Base-by-base conservation (phyloP, 2,888 invertebrate species). In the Spilarctia lutea region DNA sequence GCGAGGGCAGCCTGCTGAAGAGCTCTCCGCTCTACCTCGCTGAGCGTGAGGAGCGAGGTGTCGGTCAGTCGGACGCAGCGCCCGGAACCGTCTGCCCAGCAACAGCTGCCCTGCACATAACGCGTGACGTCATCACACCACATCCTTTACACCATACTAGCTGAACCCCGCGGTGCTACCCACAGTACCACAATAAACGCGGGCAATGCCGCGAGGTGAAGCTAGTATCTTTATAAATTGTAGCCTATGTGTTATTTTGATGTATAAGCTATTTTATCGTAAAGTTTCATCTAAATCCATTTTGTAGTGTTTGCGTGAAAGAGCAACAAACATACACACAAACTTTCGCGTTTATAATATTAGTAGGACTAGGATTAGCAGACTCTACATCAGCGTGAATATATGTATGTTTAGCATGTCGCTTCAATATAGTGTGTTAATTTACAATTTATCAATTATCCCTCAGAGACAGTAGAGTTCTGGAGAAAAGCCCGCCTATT, bases 1-100 rank as follows among this genome's bases (percentile, higher is more conserved):
- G 98, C 98, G 52, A 98, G 96, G 1, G 99, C 98, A 69, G 99
- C 98, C 89, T 98, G 97, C 94, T 98, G 98, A 78, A 99, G 96
- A 72, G 98, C 97, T 81, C 97, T 96, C 77, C 98, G 95, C 94
- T 98, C 98, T 82, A 98, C 96, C 86, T 98, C 98, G 85, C 97
- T 97, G 79, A 99, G 96, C 69, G 97, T 96, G 77, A 98, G 96
- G 85, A 98, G 95, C 71, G 97, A 97, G 65, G 97, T 97, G 88
- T 97, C 97, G 76, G 96, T 95, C 83, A 98, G 96, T 79, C 97
- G 96, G 88, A 98, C 97, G 90, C 97, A 97, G 82, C 97, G 97
- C 81, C 96, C 96, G 72, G 97, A 96, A 81, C 97, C 96, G 87
- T 97, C 97, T 89, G 96, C 97, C 98, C 98, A 98, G 88, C 97